A percentile compares a stretch with the other conserved stretches of the same genome.
These are phyloP conservation scores for Channallabes apus DNA, from an alignment of 2,797 vertebrate species.

Conservation along the genomic window DNA sequence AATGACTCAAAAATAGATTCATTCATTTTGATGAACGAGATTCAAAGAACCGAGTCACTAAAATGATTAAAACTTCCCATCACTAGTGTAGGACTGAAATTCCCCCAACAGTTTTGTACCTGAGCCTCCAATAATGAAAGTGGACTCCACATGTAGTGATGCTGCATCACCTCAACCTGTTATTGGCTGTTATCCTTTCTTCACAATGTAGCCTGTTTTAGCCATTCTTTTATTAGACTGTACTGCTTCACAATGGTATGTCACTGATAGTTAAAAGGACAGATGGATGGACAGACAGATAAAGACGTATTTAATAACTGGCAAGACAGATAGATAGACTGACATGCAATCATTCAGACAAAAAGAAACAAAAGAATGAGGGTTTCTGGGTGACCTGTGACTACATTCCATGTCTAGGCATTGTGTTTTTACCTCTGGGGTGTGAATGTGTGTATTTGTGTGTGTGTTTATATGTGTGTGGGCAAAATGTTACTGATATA, in stretches of 20 bases:
- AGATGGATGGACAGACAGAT: neutral
- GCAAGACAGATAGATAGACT: neutral
- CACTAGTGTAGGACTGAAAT: too few species aligned
- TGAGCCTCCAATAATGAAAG: too few species aligned
- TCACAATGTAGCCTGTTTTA: neutral
- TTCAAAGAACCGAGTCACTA: too few species aligned
- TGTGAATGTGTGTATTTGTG: conserved; percentile 5
- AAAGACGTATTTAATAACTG: neutral
- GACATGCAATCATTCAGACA: neutral
- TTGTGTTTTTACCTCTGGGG: conserved; percentile 11
- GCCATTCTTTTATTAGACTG: neutral
- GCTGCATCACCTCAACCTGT: neutral
- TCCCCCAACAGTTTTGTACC: too few species aligned
- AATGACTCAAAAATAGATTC: too few species aligned
- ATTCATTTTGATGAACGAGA: too few species aligned
- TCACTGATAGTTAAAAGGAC: neutral
- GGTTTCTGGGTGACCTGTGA: neutral
- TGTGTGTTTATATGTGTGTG: conserved; percentile 20
- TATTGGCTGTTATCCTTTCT: neutral
- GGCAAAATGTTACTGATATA: conserved; percentile 35
- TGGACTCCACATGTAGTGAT: too few species aligned
- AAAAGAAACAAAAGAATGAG: conserved; percentile 2
- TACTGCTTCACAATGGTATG: neutral
- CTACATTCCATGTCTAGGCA: conserved; percentile 18
- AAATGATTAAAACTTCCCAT: too few species aligned